Evolutionary conservation across 2,888 invertebrate species (phyloP), one percentile per base, ranked within the genome.

Genomic region (Philaethria dido): DNA sequence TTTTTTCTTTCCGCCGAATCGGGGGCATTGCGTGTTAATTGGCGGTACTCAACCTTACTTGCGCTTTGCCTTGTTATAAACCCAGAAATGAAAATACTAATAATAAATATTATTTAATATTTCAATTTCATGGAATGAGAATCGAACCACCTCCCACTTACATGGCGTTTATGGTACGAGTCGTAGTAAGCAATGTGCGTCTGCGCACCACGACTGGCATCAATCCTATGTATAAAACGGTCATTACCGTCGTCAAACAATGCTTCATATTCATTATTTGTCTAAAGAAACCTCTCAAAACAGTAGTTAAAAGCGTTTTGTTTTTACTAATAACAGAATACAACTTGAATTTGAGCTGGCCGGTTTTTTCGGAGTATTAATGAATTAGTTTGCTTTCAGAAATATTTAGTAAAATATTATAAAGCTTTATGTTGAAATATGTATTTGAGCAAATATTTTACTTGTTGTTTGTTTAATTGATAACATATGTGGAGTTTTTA

Each of bases 251-350:
- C 70, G 71, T 78, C 77, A 82, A 85, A 87, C 82, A 85, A 82
- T 82, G 75, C 76, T 76, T 73, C 73, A 68, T 73, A 74, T 79
- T 77, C 75, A 83, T 84, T 87, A 83, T 89, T 89, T 86, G 78
- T 78, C 77, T 79, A 80, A 79, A 75, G 77, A 75, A 76, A 80
- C 82, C 85, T 86, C 78, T 80, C 84, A 88, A 88, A 89, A 90
- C 90, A 90, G 89, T 86, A 89, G 91, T 88, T 87, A 80, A 87
- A 82, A 85, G 88, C 81, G 72, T 78, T 80, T 83, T 87, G 88
- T 89, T 89, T 84, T 87, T 78, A 84, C 63, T 85, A 76, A 86
- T 85, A 90, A 89, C 86, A 89, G 83, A 61, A 72, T 66, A 74
- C 69, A 70, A 62, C 63, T 50, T 61, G 59, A 55, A 62, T 67